A percentile compares a stretch with the other conserved stretches of the same genome.
Evolutionary conservation across 2,113 vertebrate genomes (phyloP).

Genomic region (Salvelinus sp.): DNA sequence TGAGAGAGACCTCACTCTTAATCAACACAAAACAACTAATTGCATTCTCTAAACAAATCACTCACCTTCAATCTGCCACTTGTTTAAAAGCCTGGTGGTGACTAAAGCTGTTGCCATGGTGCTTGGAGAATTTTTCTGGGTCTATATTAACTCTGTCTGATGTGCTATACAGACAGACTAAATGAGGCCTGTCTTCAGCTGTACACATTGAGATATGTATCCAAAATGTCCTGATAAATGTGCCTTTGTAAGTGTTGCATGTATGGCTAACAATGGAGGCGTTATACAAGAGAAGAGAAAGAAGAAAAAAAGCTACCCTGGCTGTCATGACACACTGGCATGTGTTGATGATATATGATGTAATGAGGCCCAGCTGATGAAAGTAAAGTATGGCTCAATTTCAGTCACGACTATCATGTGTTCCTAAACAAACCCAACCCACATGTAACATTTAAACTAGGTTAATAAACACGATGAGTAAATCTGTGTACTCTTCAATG

Average conservation of each 20-base stretch:
- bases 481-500: no score
- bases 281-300: background rate
- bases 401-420: no score
- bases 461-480: no score
- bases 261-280: background rate
- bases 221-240: no score
- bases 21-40: constrained; percentile 19
- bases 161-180: background rate
- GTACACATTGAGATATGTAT: background rate
- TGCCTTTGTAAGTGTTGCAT: no score
- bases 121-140: constrained; percentile 27
- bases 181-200: background rate
- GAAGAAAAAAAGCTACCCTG: no score
- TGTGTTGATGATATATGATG: no score
- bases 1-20: constrained; percentile 10
- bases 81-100: constrained; percentile 27
- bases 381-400: no score
- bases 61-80: constrained; percentile 28
- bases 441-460: no score
- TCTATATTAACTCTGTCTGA: constrained; percentile 45
- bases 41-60: constrained; percentile 41
- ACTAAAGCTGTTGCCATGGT: constrained; percentile 56
- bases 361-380: no score
- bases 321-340: no score
- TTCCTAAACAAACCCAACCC: no score